Base-by-base conservation (phyloP, 1,140 invertebrate genomes). In the Berghia stephanieae region DNA sequence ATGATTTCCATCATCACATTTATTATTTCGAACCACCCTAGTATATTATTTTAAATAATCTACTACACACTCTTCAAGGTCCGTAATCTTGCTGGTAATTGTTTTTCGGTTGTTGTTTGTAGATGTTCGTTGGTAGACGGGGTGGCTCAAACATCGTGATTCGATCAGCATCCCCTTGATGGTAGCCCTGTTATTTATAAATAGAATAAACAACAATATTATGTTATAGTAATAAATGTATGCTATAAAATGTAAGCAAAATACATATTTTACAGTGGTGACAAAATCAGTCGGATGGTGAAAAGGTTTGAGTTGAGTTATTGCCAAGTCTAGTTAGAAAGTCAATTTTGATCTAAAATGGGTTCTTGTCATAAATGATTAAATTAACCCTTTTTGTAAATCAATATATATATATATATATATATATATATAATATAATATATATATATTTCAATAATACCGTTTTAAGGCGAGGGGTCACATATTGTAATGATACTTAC, bases 91-190 rank as follows among this genome's bases (percentile, higher is more conserved):
- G 80, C 63, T 83, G 79, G 36, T 68, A 80, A 16, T 16, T 78
- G 69, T 81, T 82, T 8, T 79, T 73, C 0, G 83, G 81, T 24
- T 84, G 83, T 57, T 84, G 81, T 42, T 84, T 79, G 57, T 83
- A 81, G n/a, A 84, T 77, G 18, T 81, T 77, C 5, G 81, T 83
- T 27, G 77, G 70, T 27, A 79, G 66, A 16, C 71, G 67, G 16
- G 83, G 83, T n/a, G 81, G 79, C 34, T 78, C 80, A 21, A 79
- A 77, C 72, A 80, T 84, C 38, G 77, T 71, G 21, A 84, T 74
- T 10, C 73, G 77, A 6, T 84, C 76, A 31, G 69, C 49, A n/a
- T 71, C 72, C 1, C 42, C 52, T n/a, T 31, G 55, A n/a, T 70
- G 43, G 49, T 79, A 78, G n/a, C 75, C 74, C 79, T 81, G 66